Evolutionary conservation across 2,797 vertebrate genomes (phyloP), one percentile per base, ranked within the genome.

Genomic region (Buceros bicornis): DNA sequence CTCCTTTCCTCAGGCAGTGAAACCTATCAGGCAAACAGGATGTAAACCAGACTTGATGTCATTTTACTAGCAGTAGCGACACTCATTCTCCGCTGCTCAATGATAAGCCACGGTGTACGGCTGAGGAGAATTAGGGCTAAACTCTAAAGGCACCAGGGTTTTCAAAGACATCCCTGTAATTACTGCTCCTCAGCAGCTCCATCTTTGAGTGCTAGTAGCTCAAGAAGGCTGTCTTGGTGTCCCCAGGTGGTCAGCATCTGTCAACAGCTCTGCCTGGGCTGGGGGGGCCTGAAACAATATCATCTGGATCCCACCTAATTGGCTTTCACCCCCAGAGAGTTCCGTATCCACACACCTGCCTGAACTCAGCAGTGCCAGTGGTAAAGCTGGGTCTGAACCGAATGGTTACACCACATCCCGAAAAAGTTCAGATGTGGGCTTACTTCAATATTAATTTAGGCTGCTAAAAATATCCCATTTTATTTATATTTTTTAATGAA

Each of bases 401-500:
- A 56, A 58, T 16, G 43, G 11, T 51, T 76, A 47, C 19, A 50
- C 4, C 66, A 51, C 66, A 51, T 64, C 56, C 62, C 53, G n/a
- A 29, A 82, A 43, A 57, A 43, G 14, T 43, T 58, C 54, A 67
- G 21, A 62, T 61, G 22, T 25, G 45, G 19, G 17, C 22, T 78
- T 62, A 54, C 19, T 78, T 65, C 71, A 53, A 13, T n/a, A 53
- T 13, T 61, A 43, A 90, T 91, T 91, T 40, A 28, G 3, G 5
- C 20, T 69, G 43, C 65, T 90, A 90, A 94, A 93, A 87, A 51
- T 33, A 65, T 9, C 25, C 16, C 25, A 2, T 48, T 86, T 73
- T 72, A 25, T 71, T 65, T 43, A 6, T 28, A 21, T 71, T 88
- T 91, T 94, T 82, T 79, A 97, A 89, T 93, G 92, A 97, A 88